Evolutionary conservation across 2,113 vertebrate genomes (phyloP).

Genomic region (Pelvicachromis taeniatus): DNA sequence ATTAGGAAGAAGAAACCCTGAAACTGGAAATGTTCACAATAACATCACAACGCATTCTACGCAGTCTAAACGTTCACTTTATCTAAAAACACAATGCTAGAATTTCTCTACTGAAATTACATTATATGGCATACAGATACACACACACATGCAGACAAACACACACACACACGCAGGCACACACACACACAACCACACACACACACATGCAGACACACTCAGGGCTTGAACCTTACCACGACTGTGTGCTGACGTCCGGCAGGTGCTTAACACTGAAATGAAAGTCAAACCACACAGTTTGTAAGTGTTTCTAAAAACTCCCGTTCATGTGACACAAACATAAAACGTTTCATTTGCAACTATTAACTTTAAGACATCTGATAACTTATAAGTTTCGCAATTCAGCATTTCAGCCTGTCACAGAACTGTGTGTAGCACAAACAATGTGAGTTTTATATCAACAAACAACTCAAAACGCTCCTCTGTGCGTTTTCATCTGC

Average conservation of each 20-base stretch:
- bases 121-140: too few species aligned
- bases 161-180: fast-evolving
- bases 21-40: too few species aligned
- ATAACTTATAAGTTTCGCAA: not conserved
- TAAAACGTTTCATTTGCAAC: not conserved
- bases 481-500: not conserved
- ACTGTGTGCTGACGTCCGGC: not conserved
- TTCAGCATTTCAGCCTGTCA: fast-evolving
- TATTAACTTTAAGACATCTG: not conserved
- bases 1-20: too few species aligned
- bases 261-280: not conserved
- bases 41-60: too few species aligned
- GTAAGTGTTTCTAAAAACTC: not conserved
- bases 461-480: not conserved
- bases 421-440: not conserved
- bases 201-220: not conserved
- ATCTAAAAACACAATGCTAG: too few species aligned
- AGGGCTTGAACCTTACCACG: not conserved
- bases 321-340: not conserved
- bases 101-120: too few species aligned
- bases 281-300: not conserved
- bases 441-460: fast-evolving
- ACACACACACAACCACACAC: fast-evolving
- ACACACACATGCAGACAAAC: fast-evolving
- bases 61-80: too few species aligned